Base-by-base conservation (phyloP, 2,797 vertebrate species). In the Schizopygopsis pylzovi region DNA sequence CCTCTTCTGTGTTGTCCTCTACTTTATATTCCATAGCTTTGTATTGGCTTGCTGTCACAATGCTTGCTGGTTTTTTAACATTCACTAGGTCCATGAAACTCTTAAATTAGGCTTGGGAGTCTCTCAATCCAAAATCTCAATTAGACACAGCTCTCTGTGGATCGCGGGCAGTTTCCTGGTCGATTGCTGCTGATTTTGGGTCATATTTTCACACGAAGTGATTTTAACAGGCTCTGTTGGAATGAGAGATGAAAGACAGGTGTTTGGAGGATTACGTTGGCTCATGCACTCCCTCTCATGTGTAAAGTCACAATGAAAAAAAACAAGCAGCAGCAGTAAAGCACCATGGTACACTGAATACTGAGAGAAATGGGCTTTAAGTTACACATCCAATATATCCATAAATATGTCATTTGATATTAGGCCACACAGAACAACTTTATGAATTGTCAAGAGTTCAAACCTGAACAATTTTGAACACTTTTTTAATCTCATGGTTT, bases 261-360 rank as follows among this genome's bases (percentile, higher is more conserved):
- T 86, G 47, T 79, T 79, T 13, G 16, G 39, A 45, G 75, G 75
- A 59, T 56, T 59, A 56, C 2, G 49, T 75, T 56, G 68, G 68
- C 59, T 85, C 54, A 6, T 79, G 65, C 68, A 20, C 47, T 81
- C 82, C 33, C 41, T 72, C 72, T 79, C 16, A 4, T 81, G 41
- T 75, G 59, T 73, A 39, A 82, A 85, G 45, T 79, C 43, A n/a
- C 52, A 49, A 39, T 52, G 52, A 39, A 15, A 1, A 41, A 52
- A 84, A 28, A 9, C 72, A 47, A 25, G 25, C 33, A 12, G 25
- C 83, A 79, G 25, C 68, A 16, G 37, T n/a, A 47, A 72, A 76
- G 84, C 68, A 20, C 54, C 16, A 52, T 49, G 79, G 83, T 84
- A 61, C 88, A 67, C 45, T 5, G 45, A 79, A 72, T 52, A n/a